These are phyloP conservation scores for Rotaria socialis DNA, from an alignment of 2,888 invertebrate genomes.

Conservation along the genomic window DNA sequence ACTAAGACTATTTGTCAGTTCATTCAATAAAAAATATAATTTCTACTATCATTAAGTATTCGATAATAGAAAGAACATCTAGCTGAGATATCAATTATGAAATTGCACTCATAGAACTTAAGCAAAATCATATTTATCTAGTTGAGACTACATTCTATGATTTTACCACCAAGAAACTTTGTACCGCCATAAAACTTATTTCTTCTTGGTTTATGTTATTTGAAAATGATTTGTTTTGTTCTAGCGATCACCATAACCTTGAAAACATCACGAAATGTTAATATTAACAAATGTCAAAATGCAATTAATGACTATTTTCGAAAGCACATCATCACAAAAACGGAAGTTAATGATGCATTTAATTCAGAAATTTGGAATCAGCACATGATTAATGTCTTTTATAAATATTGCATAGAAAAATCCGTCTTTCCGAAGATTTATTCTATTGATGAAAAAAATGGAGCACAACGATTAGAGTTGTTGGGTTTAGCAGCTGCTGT, in stretches of 20 bases:
- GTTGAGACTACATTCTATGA: no score
- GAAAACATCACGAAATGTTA: background rate
- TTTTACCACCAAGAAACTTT: no score
- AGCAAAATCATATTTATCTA: no score
- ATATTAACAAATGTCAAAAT: background rate
- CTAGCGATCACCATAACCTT: background rate
- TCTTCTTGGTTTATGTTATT: no score
- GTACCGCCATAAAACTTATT: no score
- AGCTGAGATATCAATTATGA: no score
- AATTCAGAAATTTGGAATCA: background rate
- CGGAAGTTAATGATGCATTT: background rate
- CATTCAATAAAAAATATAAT: no score
- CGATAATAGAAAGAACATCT: no score
- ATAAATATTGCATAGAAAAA: background rate
- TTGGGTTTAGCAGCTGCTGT: background rate
- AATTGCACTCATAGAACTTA: no score
- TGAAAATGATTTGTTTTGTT: background rate
- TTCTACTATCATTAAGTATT: no score
- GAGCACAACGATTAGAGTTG: background rate
- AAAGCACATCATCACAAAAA: background rate
- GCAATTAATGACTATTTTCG: background rate
- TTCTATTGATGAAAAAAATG: no score
- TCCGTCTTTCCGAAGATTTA: background rate
- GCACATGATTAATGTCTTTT: background rate
- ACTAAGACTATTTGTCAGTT: no score